Percentiles rank a stretch among this genome's conserved stretches.
These are phyloP conservation scores for Spatulosminthurus flaviceps DNA, from an alignment of 2,888 invertebrate species.

Conservation along the genomic window DNA sequence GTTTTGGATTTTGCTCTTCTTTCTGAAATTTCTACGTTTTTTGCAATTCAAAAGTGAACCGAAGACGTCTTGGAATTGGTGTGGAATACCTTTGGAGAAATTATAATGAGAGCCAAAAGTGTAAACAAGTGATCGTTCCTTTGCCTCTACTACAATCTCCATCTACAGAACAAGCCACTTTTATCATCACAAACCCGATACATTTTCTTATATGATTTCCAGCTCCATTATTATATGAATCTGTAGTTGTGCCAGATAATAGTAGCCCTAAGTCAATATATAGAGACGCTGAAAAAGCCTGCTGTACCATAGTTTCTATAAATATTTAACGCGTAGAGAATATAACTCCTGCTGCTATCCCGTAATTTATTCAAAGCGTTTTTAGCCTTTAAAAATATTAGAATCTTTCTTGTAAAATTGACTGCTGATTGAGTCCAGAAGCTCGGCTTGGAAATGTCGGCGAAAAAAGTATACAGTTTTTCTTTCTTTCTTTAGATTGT, in stretches of 20 bases:
- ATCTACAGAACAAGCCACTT: not conserved
- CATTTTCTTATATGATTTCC: not conserved
- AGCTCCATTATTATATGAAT: not conserved
- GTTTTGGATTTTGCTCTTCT: no score
- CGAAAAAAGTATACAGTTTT: constrained; percentile 18
- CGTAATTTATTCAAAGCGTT: not conserved
- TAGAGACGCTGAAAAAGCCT: not conserved
- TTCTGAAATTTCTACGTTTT: not conserved
- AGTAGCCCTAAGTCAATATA: not conserved
- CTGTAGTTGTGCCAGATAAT: not conserved
- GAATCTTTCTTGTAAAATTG: not conserved
- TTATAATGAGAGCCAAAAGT: constrained; percentile 29
- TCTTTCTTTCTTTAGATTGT: not conserved
- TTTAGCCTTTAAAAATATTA: not conserved
- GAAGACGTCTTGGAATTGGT: not conserved
- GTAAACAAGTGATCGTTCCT: constrained; percentile 29
- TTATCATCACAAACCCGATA: not conserved
- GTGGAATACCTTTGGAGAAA: not conserved
- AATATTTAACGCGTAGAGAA: not conserved
- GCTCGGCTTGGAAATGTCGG: constrained; percentile 9
- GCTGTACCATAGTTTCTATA: not conserved
- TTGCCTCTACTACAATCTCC: not conserved
- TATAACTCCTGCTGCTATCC: not conserved
- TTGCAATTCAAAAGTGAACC: not conserved
- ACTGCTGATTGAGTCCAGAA: not conserved